Evolutionary conservation across 2,113 vertebrate genomes (phyloP).

Genomic region (Oryzias woworae): DNA sequence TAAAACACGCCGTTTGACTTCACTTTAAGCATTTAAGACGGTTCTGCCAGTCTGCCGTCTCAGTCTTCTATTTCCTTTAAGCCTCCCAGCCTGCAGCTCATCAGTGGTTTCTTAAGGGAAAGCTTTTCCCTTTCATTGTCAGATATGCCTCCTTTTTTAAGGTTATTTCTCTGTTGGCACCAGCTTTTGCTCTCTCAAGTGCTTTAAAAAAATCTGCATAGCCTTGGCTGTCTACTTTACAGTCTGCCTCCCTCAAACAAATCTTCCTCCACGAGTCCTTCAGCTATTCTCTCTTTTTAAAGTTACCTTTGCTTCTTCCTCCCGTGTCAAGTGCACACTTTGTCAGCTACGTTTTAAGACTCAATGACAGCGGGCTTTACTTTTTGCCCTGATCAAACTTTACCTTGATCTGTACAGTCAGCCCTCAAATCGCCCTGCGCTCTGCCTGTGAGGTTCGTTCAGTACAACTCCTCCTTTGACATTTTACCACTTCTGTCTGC

Average conservation of each 20-base stretch:
- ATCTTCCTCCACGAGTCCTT: neutral
- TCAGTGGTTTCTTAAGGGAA: constrained; percentile 14
- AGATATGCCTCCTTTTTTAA: constrained; percentile 11
- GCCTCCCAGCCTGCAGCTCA: constrained; percentile 22
- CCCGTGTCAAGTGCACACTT: constrained; percentile 3
- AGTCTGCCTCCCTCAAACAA: constrained; percentile 9
- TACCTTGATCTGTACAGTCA: constrained; percentile 23
- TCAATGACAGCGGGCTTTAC: constrained; percentile 11
- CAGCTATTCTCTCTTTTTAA: neutral
- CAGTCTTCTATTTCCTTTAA: constrained; percentile 12
- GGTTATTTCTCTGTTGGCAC: constrained; percentile 16
- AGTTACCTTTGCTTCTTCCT: neutral
- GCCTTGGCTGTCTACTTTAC: neutral
- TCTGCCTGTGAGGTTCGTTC: constrained; percentile 20
- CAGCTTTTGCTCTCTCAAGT: constrained; percentile 18
- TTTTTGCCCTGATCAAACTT: constrained; percentile 28
- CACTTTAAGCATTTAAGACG: constrained; percentile 9
- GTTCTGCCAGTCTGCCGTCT: constrained; percentile 11
- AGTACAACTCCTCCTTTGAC: constrained; percentile 49
- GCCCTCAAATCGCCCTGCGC: constrained; percentile 17
- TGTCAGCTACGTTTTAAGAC: neutral
- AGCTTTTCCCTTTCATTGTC: constrained; percentile 13
- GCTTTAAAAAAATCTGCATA: constrained; percentile 12
- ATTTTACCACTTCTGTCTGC: neutral
- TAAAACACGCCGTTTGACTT: neutral